Evolutionary conservation across 2,797 vertebrate genomes (phyloP), one percentile per base, ranked within the genome.

Genomic region (Cryptoprocta ferox): DNA sequence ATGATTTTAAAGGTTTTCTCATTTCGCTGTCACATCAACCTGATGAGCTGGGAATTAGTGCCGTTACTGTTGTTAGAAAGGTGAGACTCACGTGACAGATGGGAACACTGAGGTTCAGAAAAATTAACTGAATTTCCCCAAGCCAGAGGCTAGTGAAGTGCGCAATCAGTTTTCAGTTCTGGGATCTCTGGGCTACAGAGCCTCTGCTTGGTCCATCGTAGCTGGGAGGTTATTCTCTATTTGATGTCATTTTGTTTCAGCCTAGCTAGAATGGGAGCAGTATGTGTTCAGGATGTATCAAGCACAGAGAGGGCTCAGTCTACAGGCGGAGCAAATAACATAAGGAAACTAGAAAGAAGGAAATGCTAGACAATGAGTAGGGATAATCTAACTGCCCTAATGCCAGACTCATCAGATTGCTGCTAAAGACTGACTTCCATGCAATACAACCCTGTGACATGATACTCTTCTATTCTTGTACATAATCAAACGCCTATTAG

Each of bases 401-500:
- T 28, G n/a, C 59, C 9, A 26, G 39, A 4, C 24, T 2, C 53
- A n/a, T 42, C 75, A 24, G n/a, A 9, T 81, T 26, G 8, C 45
- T 81, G 59, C 15, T 37, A 13, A 61, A 88, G 35, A 5, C 0
- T 24, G 18, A 80, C 26, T 66, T 75, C 14, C 2, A 48, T 35
- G 66, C 1, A 11, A 13, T 63, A 5, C 30, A 19, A 3, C 78
- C 16, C 88, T 76, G 32, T 39, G 37, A 63, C 6, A 8, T 35
- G 10, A 11, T 45, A 86, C 65, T 75, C 66, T 8, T 73, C n/a
- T 66, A 12, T 50, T 39, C 9, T 39, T 30, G 48, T 91, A 48
- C 68, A 13, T 85, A 84, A 85, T 82, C 61, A 89, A 96, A 83
- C 66, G 18, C 16, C 75, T 76, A 45, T 76, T 71, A 87, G 76